Base-by-base conservation (phyloP, 2,888 invertebrate genomes). In the Danaus chrysippus region DNA sequence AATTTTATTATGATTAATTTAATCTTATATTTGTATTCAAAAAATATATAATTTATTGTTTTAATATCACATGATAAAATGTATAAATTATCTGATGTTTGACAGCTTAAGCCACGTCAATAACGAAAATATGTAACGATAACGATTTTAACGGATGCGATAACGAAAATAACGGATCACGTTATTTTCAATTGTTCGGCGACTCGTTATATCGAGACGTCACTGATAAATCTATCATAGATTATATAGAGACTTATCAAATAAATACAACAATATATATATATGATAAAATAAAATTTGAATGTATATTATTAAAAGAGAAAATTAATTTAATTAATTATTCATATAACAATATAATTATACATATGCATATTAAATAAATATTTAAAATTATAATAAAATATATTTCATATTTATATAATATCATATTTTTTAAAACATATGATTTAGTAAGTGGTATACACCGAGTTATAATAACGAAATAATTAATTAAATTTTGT, bases 261-360 rank as follows among this genome's bases (percentile, higher is more conserved):
- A 34, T 34, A 3, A 23, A 55, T 52, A 52, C 54, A 60, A 53
- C 52, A 42, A 42, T 17, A 46, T 56, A 10, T 55, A 54, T 57
- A 19, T 59, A n/a, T 41, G 43, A 46, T 63, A 42, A 34, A 34
- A 34, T 34, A 6, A 1, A 34, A 34, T 34, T 34, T 34, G 3
- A 5, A 34, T 34, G 23, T 3, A 23, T 23, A 23, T 23, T 23
- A 3, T 23, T 23, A 23, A 3, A 23, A 23, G 3, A 23, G 23
- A 3, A 3, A 34, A 34, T 34, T 6, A 34, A 34, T 34, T 2
- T 6, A 34, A 34, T 34, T 5, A 34, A 1, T 34, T 34, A n/a
- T 12, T 46, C 42, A 19, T 19, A 12, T 56, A 17, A 56, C 23
- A 13, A 15, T 42, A 55, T n/a, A n/a, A 44, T 13, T 8, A 23